Base-by-base conservation (phyloP, 1,140 invertebrate species). In the Drosophila quadrilineata region DNA sequence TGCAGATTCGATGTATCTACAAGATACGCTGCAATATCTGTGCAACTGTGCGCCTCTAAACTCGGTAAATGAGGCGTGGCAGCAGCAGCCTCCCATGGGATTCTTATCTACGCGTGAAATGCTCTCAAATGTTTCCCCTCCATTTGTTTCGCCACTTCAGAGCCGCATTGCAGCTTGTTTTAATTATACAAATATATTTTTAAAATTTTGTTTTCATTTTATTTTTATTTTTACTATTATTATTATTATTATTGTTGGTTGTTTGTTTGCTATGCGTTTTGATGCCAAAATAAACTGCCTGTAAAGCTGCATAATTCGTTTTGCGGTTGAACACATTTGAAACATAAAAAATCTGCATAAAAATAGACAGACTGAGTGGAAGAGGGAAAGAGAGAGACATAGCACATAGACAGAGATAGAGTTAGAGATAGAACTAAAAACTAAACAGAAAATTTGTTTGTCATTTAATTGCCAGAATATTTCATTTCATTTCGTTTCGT, bases 171-270 rank as follows among this genome's bases (percentile, higher is more conserved):
- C n/a, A 29, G 57, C 60, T 24, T 71, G 40, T 56, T 79, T 79
- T 82, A 80, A 79, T 82, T 82, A 71, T 69, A 84, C 69, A 84
- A 56, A n/a, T n/a, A n/a, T n/a, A n/a, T n/a, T n/a, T n/a, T n/a
- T n/a, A n/a, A n/a, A n/a, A n/a, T n/a, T n/a, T n/a, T n/a, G n/a
- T n/a, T n/a, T n/a, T n/a, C n/a, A 70, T 59, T 72, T 72, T 56
- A 57, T 38, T 36, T 41, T 69, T 71, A 65, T 74, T 74, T 56
- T 36, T 21, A 43, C 45, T 49, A 26, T 43, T 48, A 28, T 60
- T 33, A 31, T 46, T 46, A 28, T 62, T 22, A 41, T 17, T 63
- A 58, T 31, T 46, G 28, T 6, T 65, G 22, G 4, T 12, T 57
- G 54, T 24, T n/a, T n/a, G n/a, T n/a, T n/a, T 46, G 48, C 29